Evolutionary conservation across 2,113 vertebrate species (phyloP).

Genomic region (Myiozetetes cayanensis): DNA sequence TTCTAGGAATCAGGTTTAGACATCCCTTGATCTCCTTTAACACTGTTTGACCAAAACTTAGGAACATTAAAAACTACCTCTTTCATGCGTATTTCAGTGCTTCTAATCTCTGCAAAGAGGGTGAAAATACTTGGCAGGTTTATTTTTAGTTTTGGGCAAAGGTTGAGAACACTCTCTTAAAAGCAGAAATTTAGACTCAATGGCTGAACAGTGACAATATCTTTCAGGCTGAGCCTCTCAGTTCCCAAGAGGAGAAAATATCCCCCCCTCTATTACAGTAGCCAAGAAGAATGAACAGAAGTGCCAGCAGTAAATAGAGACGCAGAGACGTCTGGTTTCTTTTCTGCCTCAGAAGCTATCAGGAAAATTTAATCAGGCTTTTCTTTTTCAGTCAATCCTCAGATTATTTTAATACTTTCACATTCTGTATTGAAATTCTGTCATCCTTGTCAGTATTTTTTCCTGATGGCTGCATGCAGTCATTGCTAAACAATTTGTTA

Average conservation of each 20-base stretch:
- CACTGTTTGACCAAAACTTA: not conserved
- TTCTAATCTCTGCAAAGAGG: not conserved
- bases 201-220: constrained; percentile 18
- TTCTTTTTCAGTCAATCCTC: constrained; percentile 55
- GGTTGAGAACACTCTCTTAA: not conserved
- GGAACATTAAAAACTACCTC: not conserved
- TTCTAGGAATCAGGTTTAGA: not conserved
- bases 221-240: not conserved
- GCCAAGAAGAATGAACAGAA: constrained; percentile 46
- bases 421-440: constrained; percentile 52
- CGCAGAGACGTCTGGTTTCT: constrained; percentile 19
- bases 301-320: constrained; percentile 50
- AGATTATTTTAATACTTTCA: constrained; percentile 56
- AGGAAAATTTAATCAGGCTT: constrained; percentile 65
- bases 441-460: not conserved
- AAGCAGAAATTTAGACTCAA: constrained; percentile 19
- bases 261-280: constrained; percentile 1
- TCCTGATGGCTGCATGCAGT: constrained; percentile 35
- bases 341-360: constrained; percentile 56
- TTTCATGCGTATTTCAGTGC: not conserved
- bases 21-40: not conserved
- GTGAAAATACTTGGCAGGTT: not conserved
- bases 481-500: constrained; percentile 53
- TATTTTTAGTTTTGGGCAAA: constrained; percentile 21
- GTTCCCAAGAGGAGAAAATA: constrained; percentile 34